A percentile compares a stretch with the other conserved stretches of the same genome.
Conservation (phyloP, 53 echinoderm and acorn worm species). For the Holothuria leucospilota region DNA sequence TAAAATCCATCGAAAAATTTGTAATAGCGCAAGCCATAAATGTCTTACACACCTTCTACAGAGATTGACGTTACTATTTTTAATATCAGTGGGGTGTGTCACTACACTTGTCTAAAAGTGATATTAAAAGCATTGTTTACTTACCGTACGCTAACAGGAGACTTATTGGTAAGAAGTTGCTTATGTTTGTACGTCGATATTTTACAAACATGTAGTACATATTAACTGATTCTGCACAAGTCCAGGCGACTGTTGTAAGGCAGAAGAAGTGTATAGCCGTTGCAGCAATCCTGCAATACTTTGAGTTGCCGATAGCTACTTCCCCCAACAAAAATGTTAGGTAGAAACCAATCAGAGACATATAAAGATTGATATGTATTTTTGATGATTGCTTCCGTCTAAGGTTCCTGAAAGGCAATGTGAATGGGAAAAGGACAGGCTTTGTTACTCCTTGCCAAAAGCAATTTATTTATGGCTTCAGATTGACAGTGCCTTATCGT, state of each 20-base stretch:
- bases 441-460: too few relatives aligned
- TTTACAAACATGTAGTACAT: conserved; percentile 9
- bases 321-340: conserved; percentile 2
- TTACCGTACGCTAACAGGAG: conserved; percentile 9
- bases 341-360: conserved; percentile 15
- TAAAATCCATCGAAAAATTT: too few relatives aligned
- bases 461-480: too few relatives aligned
- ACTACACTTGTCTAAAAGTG: too few relatives aligned
- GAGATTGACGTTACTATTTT: too few relatives aligned
- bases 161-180: not conserved
- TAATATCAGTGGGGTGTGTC: too few relatives aligned
- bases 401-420: not conserved
- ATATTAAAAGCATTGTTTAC: not conserved
- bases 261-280: not conserved
- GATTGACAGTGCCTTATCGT: too few relatives aligned
- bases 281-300: conserved; percentile 10
- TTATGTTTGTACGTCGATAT: not conserved
- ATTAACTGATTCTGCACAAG: conserved; percentile 5
- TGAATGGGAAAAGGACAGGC: not conserved
- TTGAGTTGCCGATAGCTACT: not conserved
- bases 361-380: not conserved
- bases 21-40: too few relatives aligned
- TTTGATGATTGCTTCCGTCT: not conserved
- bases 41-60: too few relatives aligned
- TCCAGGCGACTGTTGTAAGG: conserved; percentile 14